phyloP scores from a whole-genome alignment of 1,140 invertebrate genomes.

The Euura saliciscinereae region DNA sequence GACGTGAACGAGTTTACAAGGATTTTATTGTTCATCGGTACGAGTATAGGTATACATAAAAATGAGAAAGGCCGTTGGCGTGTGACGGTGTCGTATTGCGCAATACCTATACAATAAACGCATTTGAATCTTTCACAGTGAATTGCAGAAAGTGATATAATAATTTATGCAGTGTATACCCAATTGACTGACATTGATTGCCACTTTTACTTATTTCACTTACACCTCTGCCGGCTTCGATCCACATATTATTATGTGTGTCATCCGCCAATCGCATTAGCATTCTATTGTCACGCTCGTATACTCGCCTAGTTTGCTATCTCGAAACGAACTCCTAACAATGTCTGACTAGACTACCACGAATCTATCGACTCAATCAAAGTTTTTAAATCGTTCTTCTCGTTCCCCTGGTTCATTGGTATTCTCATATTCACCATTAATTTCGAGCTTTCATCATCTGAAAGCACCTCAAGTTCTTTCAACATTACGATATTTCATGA shows the following conservation, averaged over 20 bases:
- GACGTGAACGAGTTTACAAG: too few relatives aligned
- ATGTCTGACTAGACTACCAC: too few relatives aligned
- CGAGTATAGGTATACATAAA: neutral
- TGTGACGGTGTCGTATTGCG: neutral
- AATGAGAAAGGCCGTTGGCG: neutral
- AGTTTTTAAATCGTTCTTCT: too few relatives aligned
- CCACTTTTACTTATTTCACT: neutral
- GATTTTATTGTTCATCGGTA: neutral
- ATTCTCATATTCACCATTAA: too few relatives aligned
- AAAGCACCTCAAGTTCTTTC: too few relatives aligned
- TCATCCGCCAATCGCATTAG: neutral
- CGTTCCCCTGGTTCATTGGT: too few relatives aligned
- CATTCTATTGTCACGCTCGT: too few relatives aligned
- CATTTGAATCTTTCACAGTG: neutral
- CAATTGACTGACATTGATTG: conserved; percentile 5
- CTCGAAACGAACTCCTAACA: too few relatives aligned
- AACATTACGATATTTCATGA: too few relatives aligned
- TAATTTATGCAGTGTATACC: neutral
- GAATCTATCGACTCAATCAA: too few relatives aligned
- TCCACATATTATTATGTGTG: neutral
- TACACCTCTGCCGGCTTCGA: neutral
- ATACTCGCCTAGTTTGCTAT: too few relatives aligned
- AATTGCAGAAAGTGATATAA: conserved; percentile 2
- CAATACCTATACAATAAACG: neutral
- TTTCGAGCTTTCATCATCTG: too few relatives aligned